These are phyloP conservation scores for Elanoides forficatus DNA, from an alignment of 2,113 vertebrate species.

Conservation along the genomic window DNA sequence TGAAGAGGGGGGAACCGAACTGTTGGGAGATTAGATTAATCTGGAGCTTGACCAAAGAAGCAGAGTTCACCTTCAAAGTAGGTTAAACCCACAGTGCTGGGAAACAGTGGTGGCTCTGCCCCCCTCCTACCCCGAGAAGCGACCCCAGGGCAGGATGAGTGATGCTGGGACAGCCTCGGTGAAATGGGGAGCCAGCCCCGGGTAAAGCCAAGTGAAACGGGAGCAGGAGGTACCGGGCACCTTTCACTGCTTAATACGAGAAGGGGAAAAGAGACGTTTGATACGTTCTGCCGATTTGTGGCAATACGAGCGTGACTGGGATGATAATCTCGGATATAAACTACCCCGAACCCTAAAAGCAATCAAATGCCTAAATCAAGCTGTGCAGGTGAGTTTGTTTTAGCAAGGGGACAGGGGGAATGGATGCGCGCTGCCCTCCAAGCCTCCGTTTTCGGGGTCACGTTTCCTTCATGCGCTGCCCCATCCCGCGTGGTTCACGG, in stretches of 20 bases:
- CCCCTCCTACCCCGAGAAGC: no score
- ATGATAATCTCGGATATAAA: background rate
- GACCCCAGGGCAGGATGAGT: background rate
- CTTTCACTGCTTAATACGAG: background rate
- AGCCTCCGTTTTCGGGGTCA: background rate
- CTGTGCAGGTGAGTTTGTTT: background rate
- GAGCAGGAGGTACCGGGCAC: no score
- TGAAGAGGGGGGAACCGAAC: background rate
- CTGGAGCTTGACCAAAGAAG: background rate
- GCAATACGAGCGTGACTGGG: background rate
- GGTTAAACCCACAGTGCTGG: background rate
- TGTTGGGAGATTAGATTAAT: background rate
- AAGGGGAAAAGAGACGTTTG: fast-evolving
- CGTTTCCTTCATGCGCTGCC: background rate
- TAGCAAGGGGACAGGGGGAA: background rate
- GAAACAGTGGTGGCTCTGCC: background rate
- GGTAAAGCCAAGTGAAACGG: background rate
- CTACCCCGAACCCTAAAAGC: background rate
- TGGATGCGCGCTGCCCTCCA: background rate
- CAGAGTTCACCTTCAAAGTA: background rate
- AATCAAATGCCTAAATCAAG: background rate
- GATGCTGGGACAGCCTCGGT: background rate
- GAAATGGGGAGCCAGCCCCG: background rate
- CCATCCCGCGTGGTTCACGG: background rate
- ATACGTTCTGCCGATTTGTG: background rate